Conservation (phyloP, 2,888 invertebrate genomes). For the Oscheius sp. region DNA sequence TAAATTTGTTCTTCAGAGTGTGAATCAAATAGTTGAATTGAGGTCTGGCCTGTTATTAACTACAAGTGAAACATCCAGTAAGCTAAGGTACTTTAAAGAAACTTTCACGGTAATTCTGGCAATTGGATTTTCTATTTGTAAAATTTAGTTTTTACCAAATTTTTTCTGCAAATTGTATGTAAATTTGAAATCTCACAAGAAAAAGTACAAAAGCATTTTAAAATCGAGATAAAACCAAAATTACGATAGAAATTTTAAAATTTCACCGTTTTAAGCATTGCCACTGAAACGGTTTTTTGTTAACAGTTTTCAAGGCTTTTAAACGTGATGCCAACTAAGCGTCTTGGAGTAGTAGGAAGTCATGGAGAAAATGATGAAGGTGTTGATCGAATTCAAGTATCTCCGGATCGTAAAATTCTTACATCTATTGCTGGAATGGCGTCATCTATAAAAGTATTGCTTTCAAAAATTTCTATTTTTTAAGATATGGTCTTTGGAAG, state of each 20-base stretch:
- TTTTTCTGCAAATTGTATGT: too few species aligned
- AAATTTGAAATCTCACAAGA: too few species aligned
- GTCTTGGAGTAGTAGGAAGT: constrained; percentile 43
- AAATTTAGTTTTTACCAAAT: too few species aligned
- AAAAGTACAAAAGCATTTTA: too few species aligned
- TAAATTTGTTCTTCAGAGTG: constrained; percentile 30
- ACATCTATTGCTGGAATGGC: constrained; percentile 30
- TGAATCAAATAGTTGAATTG: constrained; percentile 42
- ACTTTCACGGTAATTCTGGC: too few species aligned
- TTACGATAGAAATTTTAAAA: too few species aligned
- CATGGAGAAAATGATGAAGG: constrained; percentile 50
- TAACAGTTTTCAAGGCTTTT: constrained; percentile 41
- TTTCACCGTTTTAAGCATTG: too few species aligned
- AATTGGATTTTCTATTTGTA: too few species aligned
- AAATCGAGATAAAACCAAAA: too few species aligned
- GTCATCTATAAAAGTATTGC: constrained; percentile 4
- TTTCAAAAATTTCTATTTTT: constrained; percentile 26
- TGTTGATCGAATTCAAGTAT: constrained; percentile 42
- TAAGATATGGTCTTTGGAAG: constrained; percentile 45
- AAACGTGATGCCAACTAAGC: constrained; percentile 60
- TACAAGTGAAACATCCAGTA: constrained; percentile 40
- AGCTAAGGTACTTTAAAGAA: constrained; percentile 36
- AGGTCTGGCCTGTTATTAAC: constrained; percentile 42
- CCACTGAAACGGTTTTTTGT: too few species aligned
- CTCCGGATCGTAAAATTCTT: constrained; percentile 32